Base-by-base conservation (phyloP, 1,140 invertebrate genomes). In the Chymomyza costata region DNA sequence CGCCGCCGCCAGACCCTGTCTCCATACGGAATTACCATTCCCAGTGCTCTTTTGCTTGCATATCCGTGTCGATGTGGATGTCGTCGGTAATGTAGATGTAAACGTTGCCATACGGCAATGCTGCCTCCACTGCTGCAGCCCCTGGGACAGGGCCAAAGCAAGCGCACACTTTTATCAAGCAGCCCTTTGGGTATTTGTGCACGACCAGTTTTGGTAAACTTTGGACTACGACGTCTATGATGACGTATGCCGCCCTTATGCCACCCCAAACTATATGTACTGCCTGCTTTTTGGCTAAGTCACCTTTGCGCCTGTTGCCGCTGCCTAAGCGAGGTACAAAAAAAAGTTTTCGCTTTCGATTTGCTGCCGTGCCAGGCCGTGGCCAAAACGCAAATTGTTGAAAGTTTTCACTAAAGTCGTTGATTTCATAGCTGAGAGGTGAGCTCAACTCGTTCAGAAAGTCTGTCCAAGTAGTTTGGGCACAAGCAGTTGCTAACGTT, bases 301-400 rank as follows among this genome's bases (percentile, higher is more conserved):
- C n/a, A 8, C 17, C 32, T 53, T 21, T 60, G 57, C 47, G 57
- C 50, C 54, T 21, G 38, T 62, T 41, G 37, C 37, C 31, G 50
- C 41, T 53, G 2, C 5, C 43, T 17, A 13, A 35, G 19, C 19
- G 3, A 25, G 21, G 21, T 5, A 25, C 21, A 25, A 53, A 64
- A 64, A 78, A 78, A 80, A 80, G 74, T 80, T 80, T 76, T 64
- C 52, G 74, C 76, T 71, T 81, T 81, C 74, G 74, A 81, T 81
- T 81, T 81, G 63, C 50, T 51, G 59, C 61, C 60, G 62, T 78
- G 67, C 71, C 71, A 78, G 73, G 71, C 63, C 68, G 69, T 81
- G 65, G 76, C 74, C 74, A 74, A 81, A 80, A 81, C 74, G 76
- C 74, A 81, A 81, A 81, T 81, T 81, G 74, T 74, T 82, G 65